Base-by-base conservation (phyloP, 2,113 vertebrate genomes). In the Toxostoma redivivum region DNA sequence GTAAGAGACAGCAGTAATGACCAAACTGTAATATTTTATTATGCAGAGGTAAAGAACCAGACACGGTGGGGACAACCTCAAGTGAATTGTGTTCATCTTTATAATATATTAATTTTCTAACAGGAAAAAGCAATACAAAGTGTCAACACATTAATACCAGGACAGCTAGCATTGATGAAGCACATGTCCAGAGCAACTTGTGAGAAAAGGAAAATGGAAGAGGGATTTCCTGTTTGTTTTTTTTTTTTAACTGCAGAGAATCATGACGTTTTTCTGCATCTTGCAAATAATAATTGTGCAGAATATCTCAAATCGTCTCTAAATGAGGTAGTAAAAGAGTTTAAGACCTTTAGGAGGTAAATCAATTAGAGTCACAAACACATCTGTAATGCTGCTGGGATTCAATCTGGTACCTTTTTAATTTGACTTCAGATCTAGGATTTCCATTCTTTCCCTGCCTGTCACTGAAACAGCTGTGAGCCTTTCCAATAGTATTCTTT, bases 1-100 rank as follows among this genome's bases (percentile, higher is more conserved):
- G 58, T 25, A 58, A 78, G 82, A 90, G 86, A 94, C 80, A 86
- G 76, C 0, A 0, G 0, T 71, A 93, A 96, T 84, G 76, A 81
- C 33, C 33, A 60, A 92, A 71, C 16, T 94, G 54, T n/a, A 84
- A 81, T 94, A 93, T 93, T 96, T 94, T 65, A 90, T 90, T 40
- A 80, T 71, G n/a, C 53, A 64, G 51, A 71, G 11, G 25, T 30
- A 67, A 90, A 57, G 48, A 84, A 86, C 15, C 18, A 83, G 88
- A 81, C 20, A 47, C 13, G 14, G 28, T 5, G 51, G n/a, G 30
- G 5, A 60, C 28, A 66, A 37, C 8, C 18, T 57, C 42, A 40
- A 81, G 37, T 17, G 38, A 85, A 53, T 42, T 64, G 11, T 45
- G 12, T 67, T 81, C 15, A 35, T 73, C 51, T 77, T 83, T 48